phyloP scores from a whole-genome alignment of 1,140 invertebrate genomes.

The Heliconius hewitsoni region DNA sequence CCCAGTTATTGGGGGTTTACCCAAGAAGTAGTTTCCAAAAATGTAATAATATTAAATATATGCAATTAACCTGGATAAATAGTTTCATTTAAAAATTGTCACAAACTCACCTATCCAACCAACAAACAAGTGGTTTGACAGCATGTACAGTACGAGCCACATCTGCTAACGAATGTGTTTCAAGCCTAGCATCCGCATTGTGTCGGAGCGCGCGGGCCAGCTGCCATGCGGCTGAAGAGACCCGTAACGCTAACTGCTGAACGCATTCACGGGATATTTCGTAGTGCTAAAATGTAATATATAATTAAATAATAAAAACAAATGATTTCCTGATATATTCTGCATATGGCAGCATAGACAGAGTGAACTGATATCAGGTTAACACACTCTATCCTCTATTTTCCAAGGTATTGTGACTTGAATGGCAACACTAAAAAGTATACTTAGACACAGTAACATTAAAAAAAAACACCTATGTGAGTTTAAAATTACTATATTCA shows the following conservation, averaged over 20 bases:
- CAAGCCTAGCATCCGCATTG: slow-evolving; percentile 85
- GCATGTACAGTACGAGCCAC: slow-evolving; percentile 91
- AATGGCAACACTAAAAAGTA: too few relatives aligned
- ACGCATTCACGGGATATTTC: slow-evolving; percentile 94
- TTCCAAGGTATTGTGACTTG: too few relatives aligned
- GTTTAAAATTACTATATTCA: too few relatives aligned
- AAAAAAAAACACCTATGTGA: too few relatives aligned
- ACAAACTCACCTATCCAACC: slow-evolving; percentile 87
- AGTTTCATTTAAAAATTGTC: too few relatives aligned
- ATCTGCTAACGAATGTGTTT: slow-evolving; percentile 90
- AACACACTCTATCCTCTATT: too few relatives aligned
- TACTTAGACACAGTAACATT: too few relatives aligned
- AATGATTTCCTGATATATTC: neutral
- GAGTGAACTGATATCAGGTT: neutral
- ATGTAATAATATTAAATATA: too few relatives aligned
- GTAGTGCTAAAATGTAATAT: slow-evolving; percentile 86
- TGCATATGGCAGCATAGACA: neutral
- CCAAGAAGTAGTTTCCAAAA: too few relatives aligned
- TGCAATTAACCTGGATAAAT: too few relatives aligned
- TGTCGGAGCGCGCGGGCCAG: slow-evolving; percentile 86
- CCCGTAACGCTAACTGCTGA: slow-evolving; percentile 91
- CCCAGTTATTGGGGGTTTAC: too few relatives aligned
- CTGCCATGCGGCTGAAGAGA: slow-evolving; percentile 91
- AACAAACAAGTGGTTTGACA: slow-evolving; percentile 93
- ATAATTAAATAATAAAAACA: neutral